Evolutionary conservation across 2,888 invertebrate genomes (phyloP).

Genomic region (Leucophenga montana): DNA sequence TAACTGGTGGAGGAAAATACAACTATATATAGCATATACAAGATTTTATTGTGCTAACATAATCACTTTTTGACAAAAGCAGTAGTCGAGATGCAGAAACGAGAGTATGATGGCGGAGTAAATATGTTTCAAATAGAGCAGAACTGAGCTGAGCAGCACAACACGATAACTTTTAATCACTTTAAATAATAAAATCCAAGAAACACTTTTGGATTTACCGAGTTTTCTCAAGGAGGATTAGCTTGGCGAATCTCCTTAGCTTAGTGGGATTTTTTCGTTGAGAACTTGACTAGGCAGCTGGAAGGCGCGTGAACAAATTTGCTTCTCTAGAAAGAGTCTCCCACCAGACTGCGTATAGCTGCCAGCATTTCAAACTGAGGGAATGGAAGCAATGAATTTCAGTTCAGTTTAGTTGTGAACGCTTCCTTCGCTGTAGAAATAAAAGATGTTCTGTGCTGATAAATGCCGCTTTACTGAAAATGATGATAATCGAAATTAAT

Average conservation of each 20-base stretch:
- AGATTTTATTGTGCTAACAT: constrained; percentile 20
- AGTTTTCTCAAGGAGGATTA: constrained; percentile 55
- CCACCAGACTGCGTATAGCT: no score
- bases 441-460: constrained; percentile 44
- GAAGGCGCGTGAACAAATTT: constrained; percentile 23
- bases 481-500: constrained; percentile 58
- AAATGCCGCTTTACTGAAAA: constrained; percentile 48
- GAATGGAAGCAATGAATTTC: neutral
- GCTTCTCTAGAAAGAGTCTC: neutral
- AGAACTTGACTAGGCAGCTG: constrained; percentile 3
- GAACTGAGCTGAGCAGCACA: constrained; percentile 24
- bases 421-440: constrained; percentile 4
- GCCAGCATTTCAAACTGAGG: neutral
- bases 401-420: constrained; percentile 1
- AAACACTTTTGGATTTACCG: constrained; percentile 62
- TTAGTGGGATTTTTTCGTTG: constrained; percentile 47
- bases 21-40: no score
- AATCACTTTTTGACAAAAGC: constrained; percentile 15
- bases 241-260: constrained; percentile 52
- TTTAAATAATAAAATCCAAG: constrained; percentile 64
- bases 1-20: constrained; percentile 35
- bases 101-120: neutral
- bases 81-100: constrained; percentile 7
- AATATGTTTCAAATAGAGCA: constrained; percentile 5
- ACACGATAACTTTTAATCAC: constrained; percentile 62